phyloP scores from a whole-genome alignment of 2,797 vertebrate species.

The Enteromius radiatus region DNA sequence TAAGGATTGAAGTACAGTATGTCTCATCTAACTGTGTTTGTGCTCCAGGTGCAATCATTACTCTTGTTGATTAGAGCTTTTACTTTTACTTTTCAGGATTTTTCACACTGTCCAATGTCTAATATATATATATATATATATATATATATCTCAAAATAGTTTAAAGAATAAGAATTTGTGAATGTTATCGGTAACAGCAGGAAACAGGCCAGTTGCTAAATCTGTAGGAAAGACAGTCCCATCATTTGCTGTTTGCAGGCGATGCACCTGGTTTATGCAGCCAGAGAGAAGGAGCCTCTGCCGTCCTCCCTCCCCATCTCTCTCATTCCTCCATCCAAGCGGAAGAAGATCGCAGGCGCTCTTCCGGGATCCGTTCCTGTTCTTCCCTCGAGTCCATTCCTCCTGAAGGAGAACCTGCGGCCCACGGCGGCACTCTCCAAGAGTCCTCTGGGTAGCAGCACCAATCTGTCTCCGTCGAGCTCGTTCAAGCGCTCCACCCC shows the following conservation, averaged over 20 bases:
- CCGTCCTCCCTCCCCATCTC: conserved; percentile 83
- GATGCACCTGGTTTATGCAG: conserved; percentile 96
- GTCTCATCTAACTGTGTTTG: not conserved
- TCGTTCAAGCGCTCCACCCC: conserved; percentile 77
- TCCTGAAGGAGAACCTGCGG: conserved; percentile 85
- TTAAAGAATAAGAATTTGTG: not conserved
- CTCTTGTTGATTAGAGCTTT: not conserved
- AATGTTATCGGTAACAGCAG: not conserved
- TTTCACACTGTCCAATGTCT: not conserved
- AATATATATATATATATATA: too few relatives aligned
- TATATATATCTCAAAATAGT: not conserved
- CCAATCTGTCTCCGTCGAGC: conserved; percentile 89
- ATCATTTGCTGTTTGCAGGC: conserved; percentile 74
- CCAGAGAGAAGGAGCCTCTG: conserved; percentile 92
- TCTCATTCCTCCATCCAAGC: conserved; percentile 91
- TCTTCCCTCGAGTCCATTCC: conserved; percentile 82
- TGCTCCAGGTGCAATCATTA: not conserved
- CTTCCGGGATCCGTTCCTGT: conserved; percentile 86
- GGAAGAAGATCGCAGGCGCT: conserved; percentile 80
- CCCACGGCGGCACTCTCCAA: conserved; percentile 81
- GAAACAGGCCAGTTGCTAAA: not conserved
- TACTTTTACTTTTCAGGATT: not conserved
- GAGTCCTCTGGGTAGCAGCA: conserved; percentile 77
- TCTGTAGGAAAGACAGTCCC: not conserved
- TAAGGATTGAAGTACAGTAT: not conserved